Evolutionary conservation across 2,888 invertebrate genomes (phyloP).

Genomic region (Parnassius smintheus): DNA sequence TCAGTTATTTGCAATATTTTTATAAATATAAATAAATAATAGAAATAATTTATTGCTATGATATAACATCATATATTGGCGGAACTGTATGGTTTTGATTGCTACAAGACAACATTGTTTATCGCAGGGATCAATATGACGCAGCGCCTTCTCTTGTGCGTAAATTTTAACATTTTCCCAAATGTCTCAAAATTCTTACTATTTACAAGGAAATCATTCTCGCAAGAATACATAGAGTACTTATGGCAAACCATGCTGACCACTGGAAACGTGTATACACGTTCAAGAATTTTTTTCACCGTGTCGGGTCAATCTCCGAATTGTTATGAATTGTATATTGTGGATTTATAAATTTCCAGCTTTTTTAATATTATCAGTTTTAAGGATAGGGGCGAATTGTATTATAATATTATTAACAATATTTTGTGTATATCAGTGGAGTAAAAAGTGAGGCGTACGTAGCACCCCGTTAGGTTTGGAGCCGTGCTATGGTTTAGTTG

Average conservation of each 20-base stretch:
- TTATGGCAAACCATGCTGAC: constrained; percentile 53
- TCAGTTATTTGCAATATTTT: constrained; percentile 60
- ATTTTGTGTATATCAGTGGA: constrained; percentile 70
- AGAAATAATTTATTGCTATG: constrained; percentile 58
- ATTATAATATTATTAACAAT: constrained; percentile 60
- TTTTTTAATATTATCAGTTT: constrained; percentile 72
- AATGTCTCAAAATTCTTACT: constrained; percentile 30
- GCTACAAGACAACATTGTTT: background rate
- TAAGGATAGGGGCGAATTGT: constrained; percentile 58
- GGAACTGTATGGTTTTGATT: constrained; percentile 30
- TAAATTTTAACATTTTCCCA: background rate
- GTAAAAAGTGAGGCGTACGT: constrained; percentile 53
- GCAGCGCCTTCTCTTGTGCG: background rate
- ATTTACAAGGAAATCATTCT: constrained; percentile 40
- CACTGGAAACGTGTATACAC: constrained; percentile 50
- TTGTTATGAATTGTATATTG: constrained; percentile 69
- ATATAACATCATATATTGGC: constrained; percentile 41
- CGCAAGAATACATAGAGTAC: constrained; percentile 57
- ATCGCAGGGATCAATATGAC: background rate
- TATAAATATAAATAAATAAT: constrained; percentile 38
- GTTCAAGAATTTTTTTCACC: constrained; percentile 39
- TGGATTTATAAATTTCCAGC: constrained; percentile 74
- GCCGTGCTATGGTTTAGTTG: constrained; percentile 40
- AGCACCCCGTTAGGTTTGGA: constrained; percentile 42
- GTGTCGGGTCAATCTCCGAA: constrained; percentile 42